Percentiles rank a stretch among this genome's conserved stretches.
Evolutionary conservation across 2,797 vertebrate genomes (phyloP).

Genomic region (Sparidentex hasta): DNA sequence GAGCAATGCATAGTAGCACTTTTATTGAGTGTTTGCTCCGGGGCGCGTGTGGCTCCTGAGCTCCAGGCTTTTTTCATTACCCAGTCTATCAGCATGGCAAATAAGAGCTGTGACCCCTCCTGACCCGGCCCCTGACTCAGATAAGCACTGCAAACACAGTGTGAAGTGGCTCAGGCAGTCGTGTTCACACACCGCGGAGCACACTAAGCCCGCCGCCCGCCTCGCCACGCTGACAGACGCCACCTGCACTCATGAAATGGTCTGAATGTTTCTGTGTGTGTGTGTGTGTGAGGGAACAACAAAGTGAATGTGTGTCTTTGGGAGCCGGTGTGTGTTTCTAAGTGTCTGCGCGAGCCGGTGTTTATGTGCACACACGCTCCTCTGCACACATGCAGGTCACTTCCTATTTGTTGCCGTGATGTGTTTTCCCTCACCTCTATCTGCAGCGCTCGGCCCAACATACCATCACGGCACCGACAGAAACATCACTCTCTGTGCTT

Average conservation of each 20-base stretch:
- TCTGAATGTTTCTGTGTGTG: slow-evolving; percentile 11
- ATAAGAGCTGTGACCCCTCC: slow-evolving; percentile 70
- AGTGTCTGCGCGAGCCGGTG: background rate
- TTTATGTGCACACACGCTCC: slow-evolving; percentile 34
- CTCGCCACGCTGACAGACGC: slow-evolving; percentile 51
- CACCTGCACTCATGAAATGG: slow-evolving; percentile 18
- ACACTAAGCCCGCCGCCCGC: slow-evolving; percentile 51
- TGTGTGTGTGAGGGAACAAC: slow-evolving; percentile 12
- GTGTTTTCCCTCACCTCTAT: slow-evolving; percentile 49
- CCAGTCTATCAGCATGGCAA: slow-evolving; percentile 77
- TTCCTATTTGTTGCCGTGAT: slow-evolving; percentile 71
- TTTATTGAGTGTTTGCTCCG: slow-evolving; percentile 25
- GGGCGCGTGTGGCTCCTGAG: slow-evolving; percentile 46
- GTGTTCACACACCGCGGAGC: slow-evolving; percentile 59
- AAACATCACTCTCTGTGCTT: slow-evolving; percentile 61
- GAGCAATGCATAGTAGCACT: slow-evolving; percentile 26
- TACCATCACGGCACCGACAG: slow-evolving; percentile 57
- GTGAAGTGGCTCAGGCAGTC: slow-evolving; percentile 60
- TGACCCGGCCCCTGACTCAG: slow-evolving; percentile 71
- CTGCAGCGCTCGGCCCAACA: slow-evolving; percentile 30
- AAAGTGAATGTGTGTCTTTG: slow-evolving; percentile 37
- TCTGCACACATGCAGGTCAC: slow-evolving; percentile 52
- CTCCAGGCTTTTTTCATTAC: slow-evolving; percentile 68
- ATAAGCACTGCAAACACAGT: slow-evolving; percentile 78
- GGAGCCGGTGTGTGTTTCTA: slow-evolving; percentile 23